Conservation (phyloP, 2,113 vertebrate species). For the Oxyura jamaicensis region DNA sequence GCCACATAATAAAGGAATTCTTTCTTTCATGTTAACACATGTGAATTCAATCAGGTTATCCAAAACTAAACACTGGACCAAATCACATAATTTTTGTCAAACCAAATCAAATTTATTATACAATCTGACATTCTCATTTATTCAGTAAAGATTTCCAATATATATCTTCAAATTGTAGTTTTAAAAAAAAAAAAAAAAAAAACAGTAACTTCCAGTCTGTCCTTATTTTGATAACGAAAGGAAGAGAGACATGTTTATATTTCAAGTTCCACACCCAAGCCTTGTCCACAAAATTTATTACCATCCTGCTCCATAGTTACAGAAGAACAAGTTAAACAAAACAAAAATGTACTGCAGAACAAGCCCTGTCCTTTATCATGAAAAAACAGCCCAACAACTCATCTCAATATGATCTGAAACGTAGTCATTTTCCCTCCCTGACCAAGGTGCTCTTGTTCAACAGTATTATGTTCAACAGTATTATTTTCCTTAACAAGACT, state of each 20-base stretch:
- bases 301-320: not conserved
- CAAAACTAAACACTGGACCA: not conserved
- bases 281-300: not conserved
- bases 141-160: not conserved
- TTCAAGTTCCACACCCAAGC: not conserved
- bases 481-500: not conserved
- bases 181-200: not conserved
- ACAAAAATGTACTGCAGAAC: not conserved
- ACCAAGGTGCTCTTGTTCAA: not conserved
- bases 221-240: not conserved
- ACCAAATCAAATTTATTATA: not conserved
- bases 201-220: not conserved
- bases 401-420: not conserved
- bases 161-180: not conserved
- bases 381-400: not conserved
- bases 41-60: not conserved
- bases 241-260: not conserved
- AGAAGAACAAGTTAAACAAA: not conserved
- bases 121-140: not conserved
- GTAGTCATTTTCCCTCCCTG: not conserved
- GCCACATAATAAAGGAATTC: not conserved
- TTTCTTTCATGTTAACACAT: not conserved
- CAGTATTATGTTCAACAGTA: not conserved
- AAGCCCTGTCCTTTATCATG: not conserved
- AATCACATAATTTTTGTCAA: not conserved